phyloP scores from a whole-genome alignment of 2,113 vertebrate genomes.

The Condylura cristata region DNA sequence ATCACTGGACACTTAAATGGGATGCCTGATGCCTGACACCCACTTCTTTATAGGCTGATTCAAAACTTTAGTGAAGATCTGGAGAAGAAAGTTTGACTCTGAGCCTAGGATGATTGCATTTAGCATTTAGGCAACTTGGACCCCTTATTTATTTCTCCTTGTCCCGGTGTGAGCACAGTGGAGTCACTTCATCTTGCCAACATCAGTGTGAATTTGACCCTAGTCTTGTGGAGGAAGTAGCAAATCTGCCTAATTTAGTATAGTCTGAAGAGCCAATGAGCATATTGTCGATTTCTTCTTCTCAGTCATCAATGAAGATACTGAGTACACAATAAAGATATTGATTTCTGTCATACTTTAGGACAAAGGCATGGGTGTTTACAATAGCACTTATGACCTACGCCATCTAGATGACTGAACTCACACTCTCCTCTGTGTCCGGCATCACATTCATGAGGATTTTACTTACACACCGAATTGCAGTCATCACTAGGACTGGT shows the following conservation, averaged over 20 bases:
- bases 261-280: conserved; percentile 35
- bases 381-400: conserved; percentile 55
- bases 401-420: conserved; percentile 22
- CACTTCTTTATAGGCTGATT: background rate
- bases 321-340: conserved; percentile 68
- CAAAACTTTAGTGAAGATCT: background rate
- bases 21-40: background rate
- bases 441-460: background rate
- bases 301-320: conserved; percentile 62
- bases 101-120: background rate
- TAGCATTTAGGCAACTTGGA: background rate
- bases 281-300: conserved; percentile 60
- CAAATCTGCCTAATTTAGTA: conserved; percentile 41
- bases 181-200: conserved; percentile 17
- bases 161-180: background rate
- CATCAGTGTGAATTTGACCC: conserved; percentile 42
- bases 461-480: conserved; percentile 31
- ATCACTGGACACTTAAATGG: background rate
- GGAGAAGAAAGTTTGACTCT: background rate
- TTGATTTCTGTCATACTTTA: conserved; percentile 44
- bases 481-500: background rate
- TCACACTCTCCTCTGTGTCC: background rate
- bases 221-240: conserved; percentile 19
- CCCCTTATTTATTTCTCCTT: conserved; percentile 6
- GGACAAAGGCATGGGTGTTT: conserved; percentile 42